phyloP scores from a whole-genome alignment of 2,797 vertebrate species.

The Peromyscus attwateri region DNA sequence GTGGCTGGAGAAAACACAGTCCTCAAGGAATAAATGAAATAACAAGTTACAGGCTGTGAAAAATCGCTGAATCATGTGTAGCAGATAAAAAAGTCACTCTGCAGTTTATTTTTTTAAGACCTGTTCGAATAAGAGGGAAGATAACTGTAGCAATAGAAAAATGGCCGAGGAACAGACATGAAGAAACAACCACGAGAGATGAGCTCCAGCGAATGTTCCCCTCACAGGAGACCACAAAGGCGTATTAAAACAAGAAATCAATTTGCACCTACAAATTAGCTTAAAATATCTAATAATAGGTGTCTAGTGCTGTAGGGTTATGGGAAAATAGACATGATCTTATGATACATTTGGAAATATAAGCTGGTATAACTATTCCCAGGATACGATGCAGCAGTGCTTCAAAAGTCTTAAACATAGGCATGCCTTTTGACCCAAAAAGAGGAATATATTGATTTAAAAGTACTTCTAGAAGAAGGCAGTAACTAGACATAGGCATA shows the following conservation, averaged over 20 bases:
- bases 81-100: conserved; percentile 10
- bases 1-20: conserved; percentile 7
- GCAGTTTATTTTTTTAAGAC: background rate
- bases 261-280: conserved; percentile 75
- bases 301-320: conserved; percentile 31
- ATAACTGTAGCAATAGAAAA: conserved; percentile 7
- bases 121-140: background rate
- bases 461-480: conserved; percentile 38
- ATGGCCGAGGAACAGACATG: background rate
- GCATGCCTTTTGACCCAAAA: conserved; percentile 43
- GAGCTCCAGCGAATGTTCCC: background rate
- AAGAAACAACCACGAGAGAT: conserved; percentile 60
- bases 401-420: conserved; percentile 50
- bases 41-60: conserved; percentile 39
- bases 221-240: conserved; percentile 30
- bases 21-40: conserved; percentile 57
- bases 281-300: conserved; percentile 62
- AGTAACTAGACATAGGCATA: conserved; percentile 17
- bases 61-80: background rate
- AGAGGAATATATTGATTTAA: conserved; percentile 24
- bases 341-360: conserved; percentile 47
- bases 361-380: conserved; percentile 37
- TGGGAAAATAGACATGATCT: conserved; percentile 47
- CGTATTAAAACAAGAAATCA: conserved; percentile 72
- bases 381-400: background rate